A percentile compares a stretch with the other conserved stretches of the same genome.
These are phyloP conservation scores for Tenthredo livida DNA, from an alignment of 2,888 invertebrate genomes.

Conservation along the genomic window DNA sequence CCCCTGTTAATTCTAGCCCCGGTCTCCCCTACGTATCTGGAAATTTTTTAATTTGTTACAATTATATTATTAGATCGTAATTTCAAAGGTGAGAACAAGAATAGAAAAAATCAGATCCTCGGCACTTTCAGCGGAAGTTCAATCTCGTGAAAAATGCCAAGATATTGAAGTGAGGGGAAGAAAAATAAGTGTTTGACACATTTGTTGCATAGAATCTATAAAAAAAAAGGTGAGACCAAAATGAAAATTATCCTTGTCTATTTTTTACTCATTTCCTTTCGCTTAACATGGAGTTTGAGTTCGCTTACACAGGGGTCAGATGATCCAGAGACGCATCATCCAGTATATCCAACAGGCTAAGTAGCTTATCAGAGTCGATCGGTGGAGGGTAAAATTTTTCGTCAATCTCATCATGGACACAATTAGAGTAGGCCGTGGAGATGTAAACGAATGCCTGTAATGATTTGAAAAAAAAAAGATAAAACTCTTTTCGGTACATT, in stretches of 20 bases:
- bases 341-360: conserved; percentile 69
- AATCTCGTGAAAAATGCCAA: too few species aligned
- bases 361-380: conserved; percentile 68
- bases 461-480: background rate
- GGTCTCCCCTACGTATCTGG: too few species aligned
- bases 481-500: background rate
- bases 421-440: conserved; percentile 75
- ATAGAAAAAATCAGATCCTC: too few species aligned
- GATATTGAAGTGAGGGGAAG: too few species aligned
- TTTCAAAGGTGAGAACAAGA: background rate
- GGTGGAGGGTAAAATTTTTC: conserved; percentile 72
- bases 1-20: too few species aligned
- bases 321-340: conserved; percentile 68
- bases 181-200: too few species aligned
- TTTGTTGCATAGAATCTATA: too few species aligned
- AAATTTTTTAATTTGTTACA: too few species aligned
- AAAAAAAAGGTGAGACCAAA: too few species aligned
- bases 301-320: conserved; percentile 69
- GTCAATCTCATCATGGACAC: conserved; percentile 68
- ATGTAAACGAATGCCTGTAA: conserved; percentile 73
- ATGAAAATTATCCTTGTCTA: too few species aligned
- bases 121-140: too few species aligned
- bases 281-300: background rate
- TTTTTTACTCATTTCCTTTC: too few species aligned
- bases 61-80: background rate